Evolutionary conservation across 2,113 vertebrate genomes (phyloP).

Genomic region (Zingel zingel): DNA sequence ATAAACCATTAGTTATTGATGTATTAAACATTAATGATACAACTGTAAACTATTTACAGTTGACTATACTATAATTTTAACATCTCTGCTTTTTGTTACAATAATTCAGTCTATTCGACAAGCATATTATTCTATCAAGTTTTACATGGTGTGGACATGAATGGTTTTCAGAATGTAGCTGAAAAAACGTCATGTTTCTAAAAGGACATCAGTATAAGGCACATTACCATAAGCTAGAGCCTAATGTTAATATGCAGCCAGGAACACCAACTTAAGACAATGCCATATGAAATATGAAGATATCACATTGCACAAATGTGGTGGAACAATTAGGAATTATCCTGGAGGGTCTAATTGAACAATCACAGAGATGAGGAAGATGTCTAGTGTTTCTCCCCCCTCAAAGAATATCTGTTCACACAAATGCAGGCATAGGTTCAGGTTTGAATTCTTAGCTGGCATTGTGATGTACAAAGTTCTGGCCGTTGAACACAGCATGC

Average conservation of each 20-base stretch:
- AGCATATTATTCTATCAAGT: not conserved
- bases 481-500: slow-evolving; percentile 39
- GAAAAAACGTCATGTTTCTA: not conserved
- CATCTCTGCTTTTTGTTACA: not conserved
- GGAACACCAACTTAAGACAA: slow-evolving; percentile 6
- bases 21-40: not conserved
- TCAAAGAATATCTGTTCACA: not conserved
- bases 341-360: slow-evolving; percentile 31
- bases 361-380: slow-evolving; percentile 35
- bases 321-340: slow-evolving; percentile 24
- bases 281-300: slow-evolving; percentile 8
- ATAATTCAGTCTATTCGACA: not conserved
- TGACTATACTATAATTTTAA: not conserved
- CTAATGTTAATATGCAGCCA: slow-evolving; percentile 14
- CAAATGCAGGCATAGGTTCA: not conserved
- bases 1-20: not conserved
- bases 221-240: not conserved
- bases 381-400: not conserved
- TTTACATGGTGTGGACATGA: not conserved
- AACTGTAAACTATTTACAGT: not conserved
- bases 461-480: slow-evolving; percentile 42
- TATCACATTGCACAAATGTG: slow-evolving; percentile 35
- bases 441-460: slow-evolving; percentile 13
- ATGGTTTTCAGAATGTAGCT: not conserved
- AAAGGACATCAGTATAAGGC: not conserved